Conservation (phyloP, 1,140 invertebrate species). For the Sminthurinus signatus region DNA sequence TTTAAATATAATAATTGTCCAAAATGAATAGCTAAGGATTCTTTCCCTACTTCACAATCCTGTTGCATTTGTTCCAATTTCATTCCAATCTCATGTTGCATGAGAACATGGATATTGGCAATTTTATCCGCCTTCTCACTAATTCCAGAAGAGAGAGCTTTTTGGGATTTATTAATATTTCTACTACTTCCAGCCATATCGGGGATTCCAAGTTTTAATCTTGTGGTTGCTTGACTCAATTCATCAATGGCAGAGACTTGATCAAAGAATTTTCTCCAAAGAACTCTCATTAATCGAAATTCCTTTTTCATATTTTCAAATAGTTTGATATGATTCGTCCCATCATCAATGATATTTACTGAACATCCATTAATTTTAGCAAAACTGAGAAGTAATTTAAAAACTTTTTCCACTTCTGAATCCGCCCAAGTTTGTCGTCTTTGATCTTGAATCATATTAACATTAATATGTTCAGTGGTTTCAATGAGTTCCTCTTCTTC, state of each 20-base stretch:
- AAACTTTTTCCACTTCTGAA: constrained; percentile 52
- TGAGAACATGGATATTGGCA: constrained; percentile 48
- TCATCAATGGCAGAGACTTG: constrained; percentile 62
- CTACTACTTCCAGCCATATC: no score
- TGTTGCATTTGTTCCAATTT: constrained; percentile 43
- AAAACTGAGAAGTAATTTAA: constrained; percentile 47
- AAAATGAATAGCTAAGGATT: constrained; percentile 48
- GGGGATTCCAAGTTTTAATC: constrained; percentile 9
- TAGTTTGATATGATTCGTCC: constrained; percentile 52
- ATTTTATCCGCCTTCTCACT: constrained; percentile 44
- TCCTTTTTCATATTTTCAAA: constrained; percentile 60
- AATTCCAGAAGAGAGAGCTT: constrained; percentile 40
- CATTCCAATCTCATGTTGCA: constrained; percentile 48
- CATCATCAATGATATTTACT: constrained; percentile 46
- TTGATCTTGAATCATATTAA: constrained; percentile 41
- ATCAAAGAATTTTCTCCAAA: constrained; percentile 57
- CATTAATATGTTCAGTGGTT: constrained; percentile 45
- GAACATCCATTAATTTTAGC: constrained; percentile 36
- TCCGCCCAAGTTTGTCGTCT: constrained; percentile 52
- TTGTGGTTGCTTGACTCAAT: constrained; percentile 63
- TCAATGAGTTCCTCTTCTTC: constrained; percentile 40
- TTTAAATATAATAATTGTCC: constrained; percentile 53
- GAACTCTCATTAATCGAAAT: constrained; percentile 54
- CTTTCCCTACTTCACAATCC: constrained; percentile 21
- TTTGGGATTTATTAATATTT: constrained; percentile 28